Base-by-base conservation (phyloP, 1,140 invertebrate species). In the Babylonia areolata region DNA sequence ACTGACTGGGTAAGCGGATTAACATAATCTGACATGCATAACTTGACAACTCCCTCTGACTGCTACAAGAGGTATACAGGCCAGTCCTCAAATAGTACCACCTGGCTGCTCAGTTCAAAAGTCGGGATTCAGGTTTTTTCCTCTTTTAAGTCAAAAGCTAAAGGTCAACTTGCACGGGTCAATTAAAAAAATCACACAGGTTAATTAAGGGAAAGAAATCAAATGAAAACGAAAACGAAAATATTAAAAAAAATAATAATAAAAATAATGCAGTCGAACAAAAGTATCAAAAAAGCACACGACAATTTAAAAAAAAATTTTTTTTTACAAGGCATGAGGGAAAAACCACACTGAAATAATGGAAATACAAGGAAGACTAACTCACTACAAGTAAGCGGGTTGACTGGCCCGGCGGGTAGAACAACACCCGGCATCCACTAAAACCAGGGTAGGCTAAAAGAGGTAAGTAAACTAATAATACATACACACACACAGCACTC, bases 401-500 rank as follows among this genome's bases (percentile, higher is more conserved):
- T 78, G n/a, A 39, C 23, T 35, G 40, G 40, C 35, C 23, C 28
- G 37, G 39, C 39, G n/a, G 78, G 78, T 79, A 40, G 28, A 31
- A 17, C 20, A 31, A 17, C 20, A 42, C 39, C 42, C 28, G 39
- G 40, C 78, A 54, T 51, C 51, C 51, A 58, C 42, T 31, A 37
- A 64, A 46, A 6, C 69, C 81, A 64, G 69, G 81, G 79, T 81
- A 81, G 42, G 46, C 0, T 17, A 12, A 51, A 17, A 51, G 31
- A 75, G 73, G 73, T 37, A 75, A 33, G 73, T 35, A 79, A 15
- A 79, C 15, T 46, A 79, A 9, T 35, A 20, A 51, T 35, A 40
- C 69, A 73, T 33, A 69, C 12, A 35, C 37, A 28, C 9, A 64
- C 82, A 84, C 82, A 2, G 64, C 82, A 84, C 40, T 23, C 20